These are phyloP conservation scores for Galago senegalensis DNA, from an alignment of 2,797 vertebrate species.

Conservation along the genomic window DNA sequence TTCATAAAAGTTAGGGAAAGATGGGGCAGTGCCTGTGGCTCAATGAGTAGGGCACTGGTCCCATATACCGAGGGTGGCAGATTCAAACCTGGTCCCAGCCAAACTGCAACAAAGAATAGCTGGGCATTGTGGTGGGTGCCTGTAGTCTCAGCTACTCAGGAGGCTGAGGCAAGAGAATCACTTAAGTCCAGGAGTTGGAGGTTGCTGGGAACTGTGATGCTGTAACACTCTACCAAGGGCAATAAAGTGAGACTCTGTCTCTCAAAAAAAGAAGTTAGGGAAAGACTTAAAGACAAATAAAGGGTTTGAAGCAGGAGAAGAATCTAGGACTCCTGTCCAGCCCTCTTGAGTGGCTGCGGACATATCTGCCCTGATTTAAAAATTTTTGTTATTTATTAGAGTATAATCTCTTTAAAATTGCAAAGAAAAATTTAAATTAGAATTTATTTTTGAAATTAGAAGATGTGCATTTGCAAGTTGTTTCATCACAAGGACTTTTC, in stretches of 20 bases:
- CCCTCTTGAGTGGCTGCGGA: neutral
- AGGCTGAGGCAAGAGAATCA: too few species aligned
- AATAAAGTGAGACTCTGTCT: too few species aligned
- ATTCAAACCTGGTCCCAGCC: too few species aligned
- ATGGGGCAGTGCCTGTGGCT: neutral
- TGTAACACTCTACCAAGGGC: too few species aligned
- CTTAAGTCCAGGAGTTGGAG: too few species aligned
- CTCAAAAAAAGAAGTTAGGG: neutral
- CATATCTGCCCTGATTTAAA: neutral
- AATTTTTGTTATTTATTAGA: neutral
- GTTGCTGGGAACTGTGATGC: too few species aligned
- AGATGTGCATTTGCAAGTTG: conserved; percentile 31
- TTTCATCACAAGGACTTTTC: conserved; percentile 31
- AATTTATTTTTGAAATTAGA: conserved; percentile 51
- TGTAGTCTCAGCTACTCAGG: too few species aligned
- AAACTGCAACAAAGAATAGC: too few species aligned
- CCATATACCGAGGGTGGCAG: too few species aligned
- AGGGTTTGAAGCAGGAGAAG: neutral
- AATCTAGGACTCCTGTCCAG: neutral
- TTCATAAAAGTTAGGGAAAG: conserved; percentile 3
- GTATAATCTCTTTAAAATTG: neutral
- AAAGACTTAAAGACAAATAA: conserved; percentile 8
- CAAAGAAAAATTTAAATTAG: neutral
- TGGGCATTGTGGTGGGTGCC: too few species aligned
- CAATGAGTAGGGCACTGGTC: too few species aligned